phyloP scores from a whole-genome alignment of 2,113 vertebrate species.

The Poeciliopsis prolifica region DNA sequence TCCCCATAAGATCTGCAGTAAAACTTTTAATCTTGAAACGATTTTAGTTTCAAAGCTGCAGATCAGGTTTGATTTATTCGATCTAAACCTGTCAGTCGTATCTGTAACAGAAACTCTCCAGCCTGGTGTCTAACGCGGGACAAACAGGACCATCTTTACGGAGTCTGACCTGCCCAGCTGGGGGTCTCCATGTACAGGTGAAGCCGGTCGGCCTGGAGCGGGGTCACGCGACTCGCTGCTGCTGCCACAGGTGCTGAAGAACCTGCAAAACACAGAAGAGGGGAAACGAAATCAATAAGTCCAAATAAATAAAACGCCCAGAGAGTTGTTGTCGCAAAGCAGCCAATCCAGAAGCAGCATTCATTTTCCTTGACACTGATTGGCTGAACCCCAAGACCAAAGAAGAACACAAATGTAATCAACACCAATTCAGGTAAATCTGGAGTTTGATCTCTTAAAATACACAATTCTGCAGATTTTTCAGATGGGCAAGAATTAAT shows the following conservation, averaged over 20 bases:
- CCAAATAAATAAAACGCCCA: neutral
- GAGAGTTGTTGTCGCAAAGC: no score
- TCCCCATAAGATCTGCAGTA: neutral
- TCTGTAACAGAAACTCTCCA: neutral
- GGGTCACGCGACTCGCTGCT: constrained; percentile 68
- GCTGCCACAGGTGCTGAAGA: constrained; percentile 64
- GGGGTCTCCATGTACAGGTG: constrained; percentile 83
- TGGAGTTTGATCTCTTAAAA: no score
- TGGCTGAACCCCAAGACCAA: no score
- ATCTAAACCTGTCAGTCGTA: neutral
- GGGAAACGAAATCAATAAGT: neutral
- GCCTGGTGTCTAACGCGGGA: neutral
- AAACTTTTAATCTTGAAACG: neutral
- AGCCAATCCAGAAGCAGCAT: no score
- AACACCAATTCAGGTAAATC: no score
- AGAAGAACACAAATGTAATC: no score
- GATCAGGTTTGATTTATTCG: neutral
- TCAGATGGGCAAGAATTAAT: no score
- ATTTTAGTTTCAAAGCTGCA: neutral
- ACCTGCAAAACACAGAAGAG: constrained; percentile 42
- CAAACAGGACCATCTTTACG: neutral
- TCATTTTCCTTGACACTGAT: no score
- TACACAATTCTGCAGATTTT: no score
- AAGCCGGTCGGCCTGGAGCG: constrained; percentile 69
- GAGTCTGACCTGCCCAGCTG: constrained; percentile 81